Base-by-base conservation (phyloP, 2,113 vertebrate species). In the Atractosteus spatula region DNA sequence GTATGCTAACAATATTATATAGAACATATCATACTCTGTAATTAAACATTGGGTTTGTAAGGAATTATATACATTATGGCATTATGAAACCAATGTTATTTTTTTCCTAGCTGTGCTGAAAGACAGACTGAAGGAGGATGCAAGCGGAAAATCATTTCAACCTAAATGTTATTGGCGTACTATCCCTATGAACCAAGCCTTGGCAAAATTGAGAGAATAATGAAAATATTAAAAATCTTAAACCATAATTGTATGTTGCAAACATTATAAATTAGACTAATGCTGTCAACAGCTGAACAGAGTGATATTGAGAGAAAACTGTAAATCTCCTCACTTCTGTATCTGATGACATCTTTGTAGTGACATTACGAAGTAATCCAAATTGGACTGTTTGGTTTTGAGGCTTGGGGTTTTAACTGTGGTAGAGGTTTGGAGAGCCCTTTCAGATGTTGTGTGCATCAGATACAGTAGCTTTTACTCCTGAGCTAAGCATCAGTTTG, bases 281-380 rank as follows among this genome's bases (percentile, higher is more conserved):
- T 78, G 17, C 83, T 90, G 86, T 89, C 87, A 87, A 73, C 87
- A 67, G 47, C 80, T 79, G 79, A 85, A 77, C 41, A 75, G 80
- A 86, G 83, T 78, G 83, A 87, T 85, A 73, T 63, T 71, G 76
- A 66, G 74, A 56, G 41, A 47, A 41, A 76, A 74, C 75, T 78
- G 68, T 80, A 76, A 44, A 76, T 56, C 70, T 74, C 61, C 43
- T 70, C 77, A 55, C 70, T 72, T 78, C 79, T n/a, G 74, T 71
- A 76, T 76, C 70, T 76, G 78, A 74, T 80, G 82, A 85, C 84
- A 83, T 82, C 76, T 79, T 74, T 79, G 41, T 63, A 4, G 3
- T 64, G 11, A 44, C 54, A 11, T 45, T 45, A 62, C 42, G 74
- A 62, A 45, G 55, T 66, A 54, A 17, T n/a, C n/a, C 64, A n/a